These are phyloP conservation scores for Periphyllus acericola DNA, from an alignment of 2,888 invertebrate genomes.

Conservation along the genomic window DNA sequence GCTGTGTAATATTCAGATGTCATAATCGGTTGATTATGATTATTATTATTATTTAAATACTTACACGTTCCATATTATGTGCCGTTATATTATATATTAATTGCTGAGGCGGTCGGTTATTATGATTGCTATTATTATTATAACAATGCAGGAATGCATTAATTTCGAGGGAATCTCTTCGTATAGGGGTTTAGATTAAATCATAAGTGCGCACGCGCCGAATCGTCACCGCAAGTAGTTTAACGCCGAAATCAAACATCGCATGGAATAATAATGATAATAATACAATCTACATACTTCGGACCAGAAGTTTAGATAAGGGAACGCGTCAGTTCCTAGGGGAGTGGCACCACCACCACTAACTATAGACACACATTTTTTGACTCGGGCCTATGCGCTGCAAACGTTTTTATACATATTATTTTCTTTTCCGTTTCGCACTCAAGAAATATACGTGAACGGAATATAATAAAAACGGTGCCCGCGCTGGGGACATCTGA, in stretches of 20 bases:
- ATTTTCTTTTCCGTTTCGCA: background rate
- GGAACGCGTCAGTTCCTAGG: background rate
- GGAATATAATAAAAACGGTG: constrained; percentile 6
- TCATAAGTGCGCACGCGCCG: background rate
- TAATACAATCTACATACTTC: background rate
- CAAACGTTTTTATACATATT: background rate
- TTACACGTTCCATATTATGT: too few species aligned
- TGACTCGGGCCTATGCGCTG: background rate
- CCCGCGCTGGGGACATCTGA: constrained; percentile 13
- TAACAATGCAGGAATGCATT: background rate
- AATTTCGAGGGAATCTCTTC: background rate
- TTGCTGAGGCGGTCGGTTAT: background rate
- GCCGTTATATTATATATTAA: too few species aligned
- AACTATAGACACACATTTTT: background rate
- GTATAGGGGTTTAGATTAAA: constrained; percentile 27
- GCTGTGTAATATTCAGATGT: background rate
- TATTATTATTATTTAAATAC: background rate
- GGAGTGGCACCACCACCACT: background rate
- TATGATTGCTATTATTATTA: constrained; percentile 10
- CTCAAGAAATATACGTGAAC: constrained; percentile 9
- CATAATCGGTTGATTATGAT: background rate
- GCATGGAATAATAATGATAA: background rate
- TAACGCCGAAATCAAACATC: background rate
- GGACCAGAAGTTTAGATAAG: constrained; percentile 19
- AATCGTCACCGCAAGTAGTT: background rate